Evolutionary conservation across 2,888 invertebrate genomes (phyloP).

Genomic region (Fragum whitleyi): DNA sequence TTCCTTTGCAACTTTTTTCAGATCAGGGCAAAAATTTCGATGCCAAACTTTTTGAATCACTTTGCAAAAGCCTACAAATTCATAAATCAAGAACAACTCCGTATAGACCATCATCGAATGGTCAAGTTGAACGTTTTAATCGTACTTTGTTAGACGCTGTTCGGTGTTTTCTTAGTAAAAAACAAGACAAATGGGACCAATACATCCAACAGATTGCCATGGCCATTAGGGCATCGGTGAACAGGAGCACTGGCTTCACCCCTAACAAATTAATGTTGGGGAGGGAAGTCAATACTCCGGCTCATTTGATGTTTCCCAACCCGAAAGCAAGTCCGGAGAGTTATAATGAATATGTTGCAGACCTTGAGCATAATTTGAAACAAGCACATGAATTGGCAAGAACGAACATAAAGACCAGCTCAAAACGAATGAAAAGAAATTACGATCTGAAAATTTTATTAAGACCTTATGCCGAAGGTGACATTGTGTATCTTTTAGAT

Average conservation of each 20-base stretch:
- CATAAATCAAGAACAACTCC: too few species aligned
- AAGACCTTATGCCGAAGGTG: too few species aligned
- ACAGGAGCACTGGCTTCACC: conserved; percentile 26
- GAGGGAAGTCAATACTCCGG: conserved; percentile 19
- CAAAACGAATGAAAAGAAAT: conserved; percentile 28
- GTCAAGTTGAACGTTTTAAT: conserved; percentile 21
- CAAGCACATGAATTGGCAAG: conserved; percentile 17
- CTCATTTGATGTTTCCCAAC: conserved; percentile 26
- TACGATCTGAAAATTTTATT: conserved; percentile 35
- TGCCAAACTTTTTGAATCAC: too few species aligned
- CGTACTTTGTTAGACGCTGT: conserved; percentile 21
- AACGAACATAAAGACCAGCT: conserved; percentile 6
- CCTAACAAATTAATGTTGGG: conserved; percentile 28
- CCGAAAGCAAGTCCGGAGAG: background rate
- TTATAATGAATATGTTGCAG: conserved; percentile 22
- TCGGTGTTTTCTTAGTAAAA: too few species aligned
- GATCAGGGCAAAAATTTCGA: too few species aligned
- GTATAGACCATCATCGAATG: conserved; percentile 19
- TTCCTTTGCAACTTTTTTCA: too few species aligned
- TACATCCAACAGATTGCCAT: conserved; percentile 21
- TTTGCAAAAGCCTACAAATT: conserved; percentile 21
- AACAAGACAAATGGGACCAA: too few species aligned
- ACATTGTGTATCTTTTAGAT: too few species aligned
- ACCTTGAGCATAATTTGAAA: background rate
- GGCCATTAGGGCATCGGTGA: conserved; percentile 20